Conservation (phyloP, 2,797 vertebrate genomes). For the Molossus molossus region DNA sequence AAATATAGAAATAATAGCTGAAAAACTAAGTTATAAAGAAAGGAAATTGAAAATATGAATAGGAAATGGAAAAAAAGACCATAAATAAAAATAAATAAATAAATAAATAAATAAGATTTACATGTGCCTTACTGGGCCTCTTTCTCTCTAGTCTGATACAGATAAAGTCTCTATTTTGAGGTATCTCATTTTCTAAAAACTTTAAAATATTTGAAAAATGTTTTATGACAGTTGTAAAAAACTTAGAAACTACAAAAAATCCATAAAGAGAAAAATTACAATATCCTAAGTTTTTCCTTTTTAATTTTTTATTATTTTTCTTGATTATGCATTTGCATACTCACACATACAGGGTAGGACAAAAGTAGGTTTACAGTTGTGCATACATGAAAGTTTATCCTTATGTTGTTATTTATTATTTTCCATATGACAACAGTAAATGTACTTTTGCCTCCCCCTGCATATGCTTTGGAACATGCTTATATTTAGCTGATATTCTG, state of each 20-base stretch:
- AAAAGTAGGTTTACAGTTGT: not conserved
- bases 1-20: not conserved
- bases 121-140: not conserved
- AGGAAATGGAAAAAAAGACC: not conserved
- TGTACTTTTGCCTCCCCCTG: not conserved
- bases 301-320: not conserved
- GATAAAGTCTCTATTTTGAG: not conserved
- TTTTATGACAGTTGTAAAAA: constrained; percentile 29
- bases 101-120: not conserved
- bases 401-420: not conserved
- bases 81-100: not conserved
- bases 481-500: not conserved
- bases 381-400: not conserved
- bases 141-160: not conserved
- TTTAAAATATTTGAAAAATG: not conserved
- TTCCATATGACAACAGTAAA: not conserved
- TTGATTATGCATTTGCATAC: not conserved
- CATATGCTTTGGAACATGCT: not conserved
- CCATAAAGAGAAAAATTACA: not conserved
- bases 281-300: not conserved
- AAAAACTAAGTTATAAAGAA: constrained; percentile 15
- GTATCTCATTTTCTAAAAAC: not conserved
- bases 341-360: not conserved
- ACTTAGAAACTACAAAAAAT: constrained; percentile 39
- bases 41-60: not conserved